Conservation (phyloP, 2,888 invertebrate genomes). For the Xestia sexstrigata region DNA sequence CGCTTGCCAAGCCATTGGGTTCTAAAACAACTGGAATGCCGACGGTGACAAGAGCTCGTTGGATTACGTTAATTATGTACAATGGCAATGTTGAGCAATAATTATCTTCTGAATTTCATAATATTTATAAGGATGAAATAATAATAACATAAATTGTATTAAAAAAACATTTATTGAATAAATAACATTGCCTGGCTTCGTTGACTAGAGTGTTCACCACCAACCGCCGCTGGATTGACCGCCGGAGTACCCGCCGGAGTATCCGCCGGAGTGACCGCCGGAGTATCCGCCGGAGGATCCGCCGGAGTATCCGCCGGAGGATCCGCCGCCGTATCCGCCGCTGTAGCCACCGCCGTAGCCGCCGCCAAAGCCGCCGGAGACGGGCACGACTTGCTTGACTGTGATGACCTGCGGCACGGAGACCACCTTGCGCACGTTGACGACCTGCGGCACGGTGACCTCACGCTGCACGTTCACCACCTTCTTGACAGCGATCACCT, state of each 20-base stretch:
- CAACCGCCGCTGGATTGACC: constrained; percentile 57
- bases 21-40: no score
- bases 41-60: no score
- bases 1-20: no score
- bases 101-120: not conserved
- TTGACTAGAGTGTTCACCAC: constrained; percentile 61
- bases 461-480: constrained; percentile 75
- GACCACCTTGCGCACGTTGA: constrained; percentile 76
- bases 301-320: constrained; percentile 31
- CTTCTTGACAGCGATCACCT: constrained; percentile 72
- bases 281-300: constrained; percentile 38
- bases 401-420: constrained; percentile 79
- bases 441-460: constrained; percentile 73
- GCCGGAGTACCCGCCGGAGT: constrained; percentile 18
- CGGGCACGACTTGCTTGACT: constrained; percentile 73
- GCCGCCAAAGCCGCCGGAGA: constrained; percentile 53
- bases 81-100: not conserved
- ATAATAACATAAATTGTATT: not conserved
- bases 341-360: constrained; percentile 43
- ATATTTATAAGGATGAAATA: not conserved
- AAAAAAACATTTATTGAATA: constrained; percentile 38
- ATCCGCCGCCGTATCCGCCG: constrained; percentile 32
- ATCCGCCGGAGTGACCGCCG: constrained; percentile 33
- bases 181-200: constrained; percentile 20
- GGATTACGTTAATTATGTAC: not conserved